These are phyloP conservation scores for Physella acuta DNA, from an alignment of 1,140 invertebrate genomes.

Conservation along the genomic window DNA sequence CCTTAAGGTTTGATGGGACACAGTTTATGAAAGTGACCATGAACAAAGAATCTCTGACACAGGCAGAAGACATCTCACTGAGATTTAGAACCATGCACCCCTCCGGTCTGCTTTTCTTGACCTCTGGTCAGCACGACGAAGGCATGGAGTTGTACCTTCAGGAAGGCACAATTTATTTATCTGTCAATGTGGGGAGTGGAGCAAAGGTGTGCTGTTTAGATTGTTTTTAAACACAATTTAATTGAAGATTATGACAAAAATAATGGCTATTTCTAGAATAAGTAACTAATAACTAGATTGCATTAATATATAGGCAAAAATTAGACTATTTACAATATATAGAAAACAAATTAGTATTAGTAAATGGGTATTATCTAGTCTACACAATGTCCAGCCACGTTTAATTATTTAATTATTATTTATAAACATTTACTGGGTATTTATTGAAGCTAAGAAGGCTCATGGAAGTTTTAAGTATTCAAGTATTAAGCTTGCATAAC, in stretches of 20 bases:
- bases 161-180: constrained; percentile 76
- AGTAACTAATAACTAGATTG: no score
- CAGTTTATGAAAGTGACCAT: constrained; percentile 81
- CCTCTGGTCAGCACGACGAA: constrained; percentile 73
- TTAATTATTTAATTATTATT: no score
- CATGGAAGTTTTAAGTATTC: no score
- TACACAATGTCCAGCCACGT: no score
- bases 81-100: constrained; percentile 83
- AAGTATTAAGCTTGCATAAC: no score
- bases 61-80: constrained; percentile 87
- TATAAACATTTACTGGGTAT: no score
- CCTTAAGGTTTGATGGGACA: constrained; percentile 72
- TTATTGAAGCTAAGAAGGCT: no score
- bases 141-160: constrained; percentile 81
- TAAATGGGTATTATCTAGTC: no score
- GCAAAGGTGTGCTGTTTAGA: constrained; percentile 85
- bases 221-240: no score
- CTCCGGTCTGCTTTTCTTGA: constrained; percentile 60
- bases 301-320: no score
- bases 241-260: no score
- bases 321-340: not conserved
- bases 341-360: not conserved
- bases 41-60: constrained; percentile 78
- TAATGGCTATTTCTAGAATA: no score
- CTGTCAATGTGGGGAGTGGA: constrained; percentile 79